A percentile compares a stretch with the other conserved stretches of the same genome.
These are phyloP conservation scores for Pipistrellus pipistrellus DNA, from an alignment of 2,797 vertebrate genomes.

Conservation along the genomic window DNA sequence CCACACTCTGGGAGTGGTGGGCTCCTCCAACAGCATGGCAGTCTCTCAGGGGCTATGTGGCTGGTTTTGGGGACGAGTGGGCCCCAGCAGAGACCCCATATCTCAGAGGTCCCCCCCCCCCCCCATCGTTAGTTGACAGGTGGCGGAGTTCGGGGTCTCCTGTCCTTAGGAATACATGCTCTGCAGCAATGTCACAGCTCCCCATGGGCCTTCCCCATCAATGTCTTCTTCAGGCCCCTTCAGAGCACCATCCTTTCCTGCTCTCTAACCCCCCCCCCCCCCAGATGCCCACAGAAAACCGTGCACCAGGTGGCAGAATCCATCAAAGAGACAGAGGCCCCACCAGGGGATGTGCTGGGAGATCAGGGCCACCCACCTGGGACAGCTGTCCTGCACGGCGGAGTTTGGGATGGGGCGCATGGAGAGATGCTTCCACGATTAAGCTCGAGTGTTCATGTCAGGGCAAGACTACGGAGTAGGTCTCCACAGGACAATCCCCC, in stretches of 20 bases:
- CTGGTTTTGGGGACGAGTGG: background rate
- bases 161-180: no score
- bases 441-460: background rate
- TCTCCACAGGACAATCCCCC: background rate
- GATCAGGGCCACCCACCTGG: background rate
- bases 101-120: background rate
- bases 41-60: rapidly evolving
- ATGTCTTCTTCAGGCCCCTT: background rate
- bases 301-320: background rate
- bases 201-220: background rate
- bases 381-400: background rate
- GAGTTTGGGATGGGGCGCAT: background rate
- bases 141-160: background rate
- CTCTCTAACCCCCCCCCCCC: no score
- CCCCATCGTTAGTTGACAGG: rapidly evolving
- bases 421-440: background rate
- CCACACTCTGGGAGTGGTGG: no score
- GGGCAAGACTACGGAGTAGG: background rate
- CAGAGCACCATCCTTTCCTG: background rate
- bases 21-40: background rate
- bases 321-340: background rate
- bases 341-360: background rate
- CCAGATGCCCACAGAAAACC: background rate
- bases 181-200: rapidly evolving
- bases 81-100: background rate